Evolutionary conservation across 2,888 invertebrate genomes (phyloP), one percentile per base, ranked within the genome.

Genomic region (Miltochrista miniata): DNA sequence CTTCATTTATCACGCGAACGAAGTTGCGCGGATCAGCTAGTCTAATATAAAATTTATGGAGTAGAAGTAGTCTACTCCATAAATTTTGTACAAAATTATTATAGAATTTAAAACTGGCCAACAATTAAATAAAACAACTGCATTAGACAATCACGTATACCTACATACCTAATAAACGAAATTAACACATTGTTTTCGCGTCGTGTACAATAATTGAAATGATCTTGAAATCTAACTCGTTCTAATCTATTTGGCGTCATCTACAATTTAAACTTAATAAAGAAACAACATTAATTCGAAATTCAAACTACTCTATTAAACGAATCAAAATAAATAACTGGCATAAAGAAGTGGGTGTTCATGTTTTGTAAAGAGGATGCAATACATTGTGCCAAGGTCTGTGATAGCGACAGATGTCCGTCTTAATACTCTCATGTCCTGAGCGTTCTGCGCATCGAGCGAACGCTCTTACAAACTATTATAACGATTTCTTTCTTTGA

Each of bases 341-440:
- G 34, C 53, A 56, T 45, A 60, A 51, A 54, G 40, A 62, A 65
- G 75, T 77, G 70, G 74, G 75, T 72, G 70, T 69, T 51, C 56
- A 48, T 61, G 73, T 70, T 55, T 66, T 69, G n/a, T 61, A 51
- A 73, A 61, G 72, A 81, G 83, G 83, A 84, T 75, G 71, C 66
- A 62, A 70, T 65, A 71, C 59, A 83, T 85, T 79, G 76, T 57
- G 58, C 68, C 82, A 83, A 86, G 85, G 81, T 74, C 81, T 79
- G 64, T 60, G 64, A 60, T 70, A 73, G 68, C 68, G 78, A 77
- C 71, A 79, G 72, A 79, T 72, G 83, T 79, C 80, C 63, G 70
- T 84, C 84, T 82, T 79, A 78, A 86, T 83, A 67, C 62, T 45
- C 51, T 38, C 48, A 68, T 74, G 68, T 68, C 64, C 49, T 58